Base-by-base conservation (phyloP, 2,113 vertebrate species). In the Urocynchramus pylzowi region DNA sequence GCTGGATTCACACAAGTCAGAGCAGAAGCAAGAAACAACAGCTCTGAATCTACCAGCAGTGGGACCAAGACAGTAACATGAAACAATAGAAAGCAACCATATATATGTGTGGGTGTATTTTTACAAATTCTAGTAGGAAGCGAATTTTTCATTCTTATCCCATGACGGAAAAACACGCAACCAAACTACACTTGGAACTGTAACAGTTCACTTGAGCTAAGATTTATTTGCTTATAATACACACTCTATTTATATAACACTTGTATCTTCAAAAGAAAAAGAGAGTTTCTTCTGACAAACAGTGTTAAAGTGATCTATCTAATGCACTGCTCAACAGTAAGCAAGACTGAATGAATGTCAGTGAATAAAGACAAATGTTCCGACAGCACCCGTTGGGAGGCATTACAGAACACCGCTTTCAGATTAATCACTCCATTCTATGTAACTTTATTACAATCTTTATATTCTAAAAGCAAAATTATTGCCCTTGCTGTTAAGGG, bases 151-250 rank as follows among this genome's bases (percentile, higher is more conserved):
- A 6, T 60, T 60, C 61, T 71, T 91, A 42, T 8, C 45, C 82
- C 45, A 6, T 35, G 59, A 77, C 19, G 50, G 26, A 61, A 70
- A 87, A 85, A 54, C 16, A 21, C 3, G 11, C 8, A 67, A 42
- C 16, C 27, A 44, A 80, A 56, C 65, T 60, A 21, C 65, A n/a
- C 57, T 65, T 61, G 63, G 74, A 82, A 64, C 42, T 22, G 4
- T 8, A 70, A 42, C 23, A 41, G n/a, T 60, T 93, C 88, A 67
- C 57, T 90, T 60, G 53, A 52, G n/a, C 52, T 70, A 24, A 69
- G 54, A 91, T 87, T 65, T 70, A 80, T 88, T 90, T 93, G 92
- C 59, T 79, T 93, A 52, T 80, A 83, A 88, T 50, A 41, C 19
- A 67, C 50, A 12, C 18, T 67, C 6, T 79, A 53, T 93, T 91